Evolutionary conservation across 2,797 vertebrate genomes (phyloP), one percentile per base, ranked within the genome.

Genomic region (Rhinophrynus dorsalis): DNA sequence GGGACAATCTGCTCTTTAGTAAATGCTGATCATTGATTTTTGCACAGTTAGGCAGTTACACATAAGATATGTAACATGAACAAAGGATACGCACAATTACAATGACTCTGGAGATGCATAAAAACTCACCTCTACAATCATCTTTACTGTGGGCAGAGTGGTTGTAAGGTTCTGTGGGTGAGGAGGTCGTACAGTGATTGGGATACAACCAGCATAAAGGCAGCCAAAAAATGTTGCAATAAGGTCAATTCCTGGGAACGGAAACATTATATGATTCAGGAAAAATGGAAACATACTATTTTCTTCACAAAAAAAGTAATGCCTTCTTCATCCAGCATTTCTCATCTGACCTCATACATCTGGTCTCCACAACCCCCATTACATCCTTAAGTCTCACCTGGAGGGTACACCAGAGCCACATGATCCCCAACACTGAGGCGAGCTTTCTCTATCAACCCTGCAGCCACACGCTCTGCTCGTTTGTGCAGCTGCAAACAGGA

Each of bases 211-310:
- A 0, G 95, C 95, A 0, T 98, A 98, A 40, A 98, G 86, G 78
- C 96, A 98, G 67, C 96, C 96, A 0, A 97, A 98, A 86, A 98
- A 98, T 9, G 96, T 96, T 35, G 94, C 93, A 15, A 98, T 98
- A 74, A 98, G 86, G 80, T 98, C 96, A 3, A 97, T 91, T 35
- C 96, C 96, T 98, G 64, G 23, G 44, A 72, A 35, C 2, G 7
- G 10, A 44, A 44, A 20, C 15, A n/a, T 1, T 1, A 1, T 35
- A 35, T 33, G 2, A 8, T 10, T 7, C 6, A 32, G 7, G 63
- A 60, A 4, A 65, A 75, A 56, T 62, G 47, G 30, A 9, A 74
- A 89, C 68, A 59, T 17, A 35, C 5, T 10, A 5, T 32, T 32
- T 10, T 5, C 10, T 32, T 5, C 29, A 5, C 29, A 5, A 32